These are phyloP conservation scores for Anarrhichthys ocellatus DNA, from an alignment of 2,113 vertebrate genomes.

Conservation along the genomic window DNA sequence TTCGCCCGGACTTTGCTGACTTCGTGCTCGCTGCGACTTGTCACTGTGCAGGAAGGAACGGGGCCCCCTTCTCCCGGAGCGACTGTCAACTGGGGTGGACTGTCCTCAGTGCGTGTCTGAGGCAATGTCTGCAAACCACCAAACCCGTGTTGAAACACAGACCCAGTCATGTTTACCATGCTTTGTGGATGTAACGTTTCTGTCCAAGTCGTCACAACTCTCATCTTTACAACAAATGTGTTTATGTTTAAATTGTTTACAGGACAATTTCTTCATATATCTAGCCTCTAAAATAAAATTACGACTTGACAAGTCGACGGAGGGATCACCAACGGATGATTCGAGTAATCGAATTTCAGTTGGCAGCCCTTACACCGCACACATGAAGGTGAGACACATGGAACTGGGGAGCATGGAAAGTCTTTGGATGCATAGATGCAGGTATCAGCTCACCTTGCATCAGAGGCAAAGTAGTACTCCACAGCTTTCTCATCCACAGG, in stretches of 20 bases:
- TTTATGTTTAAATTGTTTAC: neutral
- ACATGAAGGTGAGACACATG: neutral
- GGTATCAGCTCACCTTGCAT: constrained; percentile 88
- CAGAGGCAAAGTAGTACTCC: constrained; percentile 98
- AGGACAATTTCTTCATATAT: neutral
- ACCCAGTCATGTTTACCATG: no score
- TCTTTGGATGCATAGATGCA: neutral
- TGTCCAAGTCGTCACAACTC: no score
- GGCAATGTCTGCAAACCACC: no score
- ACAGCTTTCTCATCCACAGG: constrained; percentile 96
- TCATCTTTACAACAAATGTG: neutral
- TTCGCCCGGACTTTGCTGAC: no score
- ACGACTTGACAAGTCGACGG: neutral
- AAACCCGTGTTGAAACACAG: no score
- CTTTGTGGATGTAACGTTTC: no score
- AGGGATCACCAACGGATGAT: neutral
- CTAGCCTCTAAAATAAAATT: neutral
- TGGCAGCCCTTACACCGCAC: neutral
- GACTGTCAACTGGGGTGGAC: no score
- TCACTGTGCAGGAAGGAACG: no score
- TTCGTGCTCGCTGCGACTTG: no score
- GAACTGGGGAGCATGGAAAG: neutral
- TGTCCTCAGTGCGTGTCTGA: no score
- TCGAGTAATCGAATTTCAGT: no score
- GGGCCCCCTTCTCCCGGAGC: no score